A percentile compares a stretch with the other conserved stretches of the same genome.
Evolutionary conservation across 2,797 vertebrate species (phyloP).

Genomic region (Anableps anableps): DNA sequence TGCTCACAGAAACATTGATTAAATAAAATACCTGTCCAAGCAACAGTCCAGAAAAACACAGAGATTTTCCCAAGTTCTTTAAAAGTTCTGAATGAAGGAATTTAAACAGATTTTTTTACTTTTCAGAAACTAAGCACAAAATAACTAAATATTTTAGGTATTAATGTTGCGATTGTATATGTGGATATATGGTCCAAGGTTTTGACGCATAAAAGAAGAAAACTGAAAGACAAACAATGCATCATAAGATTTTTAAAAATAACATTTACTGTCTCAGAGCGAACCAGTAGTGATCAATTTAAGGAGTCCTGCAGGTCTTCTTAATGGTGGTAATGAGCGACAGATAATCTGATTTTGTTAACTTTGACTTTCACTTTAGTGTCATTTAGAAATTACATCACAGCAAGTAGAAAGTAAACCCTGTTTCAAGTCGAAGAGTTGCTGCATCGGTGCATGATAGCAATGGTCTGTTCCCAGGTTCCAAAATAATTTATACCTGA

Average conservation of each 20-base stretch:
- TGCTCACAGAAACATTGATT: not conserved
- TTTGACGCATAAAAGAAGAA: not conserved
- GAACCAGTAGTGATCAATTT: not conserved
- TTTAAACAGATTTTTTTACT: not conserved
- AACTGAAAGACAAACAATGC: not conserved
- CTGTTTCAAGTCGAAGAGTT: not conserved
- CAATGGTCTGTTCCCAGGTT: not conserved
- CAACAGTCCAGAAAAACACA: not conserved
- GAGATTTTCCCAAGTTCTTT: not conserved
- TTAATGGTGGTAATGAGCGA: not conserved
- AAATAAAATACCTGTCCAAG: not conserved
- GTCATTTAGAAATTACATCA: not conserved
- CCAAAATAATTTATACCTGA: not conserved
- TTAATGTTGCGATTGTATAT: not conserved
- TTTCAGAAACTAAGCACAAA: not conserved
- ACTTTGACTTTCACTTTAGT: not conserved
- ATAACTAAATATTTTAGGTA: not conserved
- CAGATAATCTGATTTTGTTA: not conserved
- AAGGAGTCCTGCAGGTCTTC: not conserved
- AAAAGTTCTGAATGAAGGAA: not conserved
- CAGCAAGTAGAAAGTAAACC: not conserved
- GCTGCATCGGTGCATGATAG: not conserved
- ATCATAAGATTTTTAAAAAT: not conserved
- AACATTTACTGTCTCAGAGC: not conserved
- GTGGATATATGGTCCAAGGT: not conserved